Evolutionary conservation across 2,888 invertebrate genomes (phyloP).

Genomic region (Zonitis immaculata): DNA sequence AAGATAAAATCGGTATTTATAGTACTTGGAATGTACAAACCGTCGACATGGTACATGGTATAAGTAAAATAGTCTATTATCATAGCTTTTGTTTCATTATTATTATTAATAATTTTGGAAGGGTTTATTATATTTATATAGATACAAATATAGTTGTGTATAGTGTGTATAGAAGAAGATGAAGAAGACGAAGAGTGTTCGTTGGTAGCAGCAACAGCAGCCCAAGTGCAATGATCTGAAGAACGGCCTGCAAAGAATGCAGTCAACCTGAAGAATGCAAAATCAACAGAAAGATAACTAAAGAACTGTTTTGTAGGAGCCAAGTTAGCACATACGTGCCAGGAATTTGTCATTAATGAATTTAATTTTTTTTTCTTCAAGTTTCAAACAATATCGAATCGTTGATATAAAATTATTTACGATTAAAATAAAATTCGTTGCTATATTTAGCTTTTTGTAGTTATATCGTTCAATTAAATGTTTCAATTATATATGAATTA

Average conservation of each 20-base stretch:
- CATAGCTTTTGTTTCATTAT: no score
- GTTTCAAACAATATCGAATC: no score
- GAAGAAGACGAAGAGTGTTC: no score
- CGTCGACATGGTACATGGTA: no score
- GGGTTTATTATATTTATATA: no score
- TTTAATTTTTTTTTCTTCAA: no score
- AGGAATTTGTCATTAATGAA: constrained; percentile 25
- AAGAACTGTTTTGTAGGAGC: constrained; percentile 26
- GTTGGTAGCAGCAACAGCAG: constrained; percentile 19
- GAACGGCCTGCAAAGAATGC: constrained; percentile 42
- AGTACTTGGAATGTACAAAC: constrained; percentile 24
- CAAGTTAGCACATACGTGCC: constrained; percentile 23
- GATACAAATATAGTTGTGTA: no score
- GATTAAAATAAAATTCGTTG: no score
- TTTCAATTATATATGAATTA: constrained; percentile 20
- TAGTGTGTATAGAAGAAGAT: no score
- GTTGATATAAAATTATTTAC: no score
- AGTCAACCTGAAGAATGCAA: constrained; percentile 43
- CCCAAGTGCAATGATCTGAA: constrained; percentile 41
- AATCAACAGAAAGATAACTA: constrained; percentile 41
- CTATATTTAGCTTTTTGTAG: constrained; percentile 11
- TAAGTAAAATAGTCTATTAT: no score
- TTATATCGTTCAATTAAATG: constrained; percentile 16
- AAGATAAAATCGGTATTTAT: constrained; percentile 30
- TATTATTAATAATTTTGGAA: no score